Conservation (phyloP, 2,888 invertebrate genomes). For the Limnephilus lunatus region DNA sequence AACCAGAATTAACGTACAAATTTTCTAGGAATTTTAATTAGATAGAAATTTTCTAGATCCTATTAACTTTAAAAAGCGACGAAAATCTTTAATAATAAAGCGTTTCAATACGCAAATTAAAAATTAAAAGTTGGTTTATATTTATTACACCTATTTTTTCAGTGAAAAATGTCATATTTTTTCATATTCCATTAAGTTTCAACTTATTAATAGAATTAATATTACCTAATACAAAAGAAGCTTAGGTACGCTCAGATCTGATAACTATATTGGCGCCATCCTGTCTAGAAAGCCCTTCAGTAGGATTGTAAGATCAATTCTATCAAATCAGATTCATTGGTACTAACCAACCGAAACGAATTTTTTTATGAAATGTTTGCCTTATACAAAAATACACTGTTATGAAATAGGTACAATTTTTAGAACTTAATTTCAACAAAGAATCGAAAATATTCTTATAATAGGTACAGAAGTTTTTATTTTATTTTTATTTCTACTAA, state of each 20-base stretch:
- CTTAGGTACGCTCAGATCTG: background rate
- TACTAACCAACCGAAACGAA: background rate
- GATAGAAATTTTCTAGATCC: background rate
- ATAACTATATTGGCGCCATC: background rate
- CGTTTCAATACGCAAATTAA: too few species aligned
- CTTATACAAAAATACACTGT: too few species aligned
- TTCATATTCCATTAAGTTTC: background rate
- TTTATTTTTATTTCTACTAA: background rate
- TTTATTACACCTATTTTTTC: too few species aligned
- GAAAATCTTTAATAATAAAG: background rate
- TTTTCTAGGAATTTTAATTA: background rate
- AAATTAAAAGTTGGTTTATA: background rate
- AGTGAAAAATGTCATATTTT: background rate
- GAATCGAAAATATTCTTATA: background rate
- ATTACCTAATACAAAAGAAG: background rate
- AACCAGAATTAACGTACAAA: background rate
- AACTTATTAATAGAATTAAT: background rate
- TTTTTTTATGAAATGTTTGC: background rate
- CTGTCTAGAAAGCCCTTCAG: background rate
- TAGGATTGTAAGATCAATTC: background rate
- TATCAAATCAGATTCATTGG: background rate
- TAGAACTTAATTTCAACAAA: background rate
- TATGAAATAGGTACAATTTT: too few species aligned
- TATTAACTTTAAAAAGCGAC: background rate
- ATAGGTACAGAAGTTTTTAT: background rate